Evolutionary conservation across 2,113 vertebrate species (phyloP).

Genomic region (Callocephalon fimbriatum): DNA sequence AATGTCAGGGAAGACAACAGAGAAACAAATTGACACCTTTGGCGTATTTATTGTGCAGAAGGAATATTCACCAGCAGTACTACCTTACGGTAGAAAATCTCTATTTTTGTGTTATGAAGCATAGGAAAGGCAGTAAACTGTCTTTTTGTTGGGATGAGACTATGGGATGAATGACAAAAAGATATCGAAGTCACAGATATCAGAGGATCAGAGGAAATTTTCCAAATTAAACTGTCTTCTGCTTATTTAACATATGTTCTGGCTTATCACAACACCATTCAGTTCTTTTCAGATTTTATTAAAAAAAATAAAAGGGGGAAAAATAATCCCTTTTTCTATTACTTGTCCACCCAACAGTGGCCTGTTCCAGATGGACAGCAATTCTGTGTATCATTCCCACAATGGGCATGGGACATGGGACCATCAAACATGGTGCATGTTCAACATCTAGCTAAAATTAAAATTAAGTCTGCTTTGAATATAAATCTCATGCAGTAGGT

Average conservation of each 20-base stretch:
- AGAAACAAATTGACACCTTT: conserved; percentile 2
- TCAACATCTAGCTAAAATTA: neutral
- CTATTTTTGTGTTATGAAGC: neutral
- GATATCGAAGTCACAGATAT: neutral
- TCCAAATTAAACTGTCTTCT: neutral
- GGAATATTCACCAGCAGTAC: neutral
- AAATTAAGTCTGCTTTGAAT: neutral
- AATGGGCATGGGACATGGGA: too few relatives aligned
- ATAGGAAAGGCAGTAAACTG: neutral
- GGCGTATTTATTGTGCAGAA: neutral
- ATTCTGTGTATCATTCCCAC: neutral
- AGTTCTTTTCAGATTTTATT: neutral
- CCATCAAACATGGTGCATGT: neutral
- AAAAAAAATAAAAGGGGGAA: neutral
- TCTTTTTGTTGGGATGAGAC: neutral
- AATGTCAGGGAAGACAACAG: neutral
- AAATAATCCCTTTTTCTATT: neutral
- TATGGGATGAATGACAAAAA: neutral
- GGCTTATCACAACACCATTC: neutral
- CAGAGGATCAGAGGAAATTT: neutral
- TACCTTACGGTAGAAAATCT: neutral
- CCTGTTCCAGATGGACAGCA: neutral
- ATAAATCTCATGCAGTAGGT: neutral
- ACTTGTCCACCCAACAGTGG: neutral
- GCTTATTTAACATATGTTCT: neutral